phyloP scores from a whole-genome alignment of 53 echinoderm and acorn worm genomes.

The Apostichopus leukothele region DNA sequence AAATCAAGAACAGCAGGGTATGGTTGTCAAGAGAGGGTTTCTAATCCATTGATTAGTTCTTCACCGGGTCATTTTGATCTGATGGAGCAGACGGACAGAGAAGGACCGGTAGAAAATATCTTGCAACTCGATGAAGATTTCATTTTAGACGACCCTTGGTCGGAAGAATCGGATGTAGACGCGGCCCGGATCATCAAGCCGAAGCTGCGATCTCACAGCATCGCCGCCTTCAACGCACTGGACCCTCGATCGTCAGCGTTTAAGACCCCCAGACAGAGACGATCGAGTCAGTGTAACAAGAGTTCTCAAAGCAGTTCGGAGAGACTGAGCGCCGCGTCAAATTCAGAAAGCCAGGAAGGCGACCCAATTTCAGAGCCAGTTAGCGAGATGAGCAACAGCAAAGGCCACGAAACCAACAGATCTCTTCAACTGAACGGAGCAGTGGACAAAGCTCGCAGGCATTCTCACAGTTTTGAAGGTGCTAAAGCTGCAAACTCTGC shows the following conservation, averaged over 20 bases:
- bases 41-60: neutral
- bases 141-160: slow-evolving; percentile 70
- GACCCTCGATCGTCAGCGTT: slow-evolving; percentile 75
- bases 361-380: neutral
- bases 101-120: neutral
- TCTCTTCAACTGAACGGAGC: neutral
- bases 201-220: slow-evolving; percentile 69
- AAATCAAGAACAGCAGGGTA: neutral
- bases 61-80: neutral
- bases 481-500: neutral
- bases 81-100: neutral
- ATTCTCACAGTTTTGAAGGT: neutral
- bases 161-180: slow-evolving; percentile 59
- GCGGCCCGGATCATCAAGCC: slow-evolving; percentile 26
- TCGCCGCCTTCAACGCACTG: slow-evolving; percentile 58
- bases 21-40: neutral
- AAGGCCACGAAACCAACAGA: neutral
- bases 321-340: neutral
- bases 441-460: neutral
- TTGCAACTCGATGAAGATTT: slow-evolving; percentile 20
- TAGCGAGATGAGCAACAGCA: neutral
- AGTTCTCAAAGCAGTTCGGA: neutral
- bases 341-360: neutral
- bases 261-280: slow-evolving; percentile 42
- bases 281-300: slow-evolving; percentile 15